phyloP scores from a whole-genome alignment of 1,140 invertebrate genomes.

The Agraylea sexmaculata region DNA sequence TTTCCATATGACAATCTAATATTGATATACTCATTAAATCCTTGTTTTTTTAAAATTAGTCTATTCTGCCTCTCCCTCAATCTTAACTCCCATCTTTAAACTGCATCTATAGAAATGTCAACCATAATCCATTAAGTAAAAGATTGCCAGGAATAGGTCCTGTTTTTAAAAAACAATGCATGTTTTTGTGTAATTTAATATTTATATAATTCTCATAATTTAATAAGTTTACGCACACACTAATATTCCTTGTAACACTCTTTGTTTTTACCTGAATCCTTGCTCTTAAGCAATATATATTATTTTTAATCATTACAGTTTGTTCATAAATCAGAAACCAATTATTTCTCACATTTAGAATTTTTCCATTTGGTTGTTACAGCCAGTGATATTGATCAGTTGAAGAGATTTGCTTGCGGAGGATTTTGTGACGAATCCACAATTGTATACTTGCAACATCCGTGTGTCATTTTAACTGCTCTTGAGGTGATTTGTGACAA shows the following conservation, averaged over 20 bases:
- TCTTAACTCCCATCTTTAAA: neutral
- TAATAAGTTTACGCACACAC: neutral
- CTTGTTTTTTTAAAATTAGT: neutral
- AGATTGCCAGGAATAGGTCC: neutral
- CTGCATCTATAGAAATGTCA: neutral
- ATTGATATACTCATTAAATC: neutral
- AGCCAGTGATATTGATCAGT: slow-evolving; percentile 69
- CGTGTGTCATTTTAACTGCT: slow-evolving; percentile 73
- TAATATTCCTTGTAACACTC: neutral
- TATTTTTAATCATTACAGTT: neutral
- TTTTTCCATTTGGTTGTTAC: slow-evolving; percentile 25
- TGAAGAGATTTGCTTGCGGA: slow-evolving; percentile 65
- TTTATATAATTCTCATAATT: neutral
- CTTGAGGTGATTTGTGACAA: slow-evolving; percentile 46
- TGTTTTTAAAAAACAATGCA: too few relatives aligned
- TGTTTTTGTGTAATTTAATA: too few relatives aligned
- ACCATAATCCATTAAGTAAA: neutral
- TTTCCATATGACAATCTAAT: neutral
- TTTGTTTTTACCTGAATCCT: neutral
- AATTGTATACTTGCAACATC: slow-evolving; percentile 74
- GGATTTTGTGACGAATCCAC: slow-evolving; percentile 69
- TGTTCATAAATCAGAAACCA: neutral
- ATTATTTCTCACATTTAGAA: too few relatives aligned
- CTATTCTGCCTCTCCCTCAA: neutral
- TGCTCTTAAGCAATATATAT: neutral